These are phyloP conservation scores for Caenorhabditis parvicauda DNA, from an alignment of 2,888 invertebrate genomes.

Conservation along the genomic window DNA sequence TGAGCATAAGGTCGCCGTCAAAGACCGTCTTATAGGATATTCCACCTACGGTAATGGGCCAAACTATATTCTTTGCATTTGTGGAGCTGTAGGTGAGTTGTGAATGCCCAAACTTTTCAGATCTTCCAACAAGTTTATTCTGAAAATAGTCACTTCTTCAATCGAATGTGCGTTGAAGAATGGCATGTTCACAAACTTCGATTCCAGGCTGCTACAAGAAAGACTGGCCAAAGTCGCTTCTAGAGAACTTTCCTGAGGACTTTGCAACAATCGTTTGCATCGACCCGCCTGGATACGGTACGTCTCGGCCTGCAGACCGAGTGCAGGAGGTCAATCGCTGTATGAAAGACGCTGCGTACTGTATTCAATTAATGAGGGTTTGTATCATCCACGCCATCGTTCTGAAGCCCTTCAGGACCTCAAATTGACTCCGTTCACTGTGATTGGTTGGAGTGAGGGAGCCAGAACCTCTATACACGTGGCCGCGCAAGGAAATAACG, in stretches of 20 bases:
- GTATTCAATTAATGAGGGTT: conserved; percentile 56
- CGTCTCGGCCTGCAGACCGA: conserved; percentile 52
- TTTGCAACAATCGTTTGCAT: conserved; percentile 56
- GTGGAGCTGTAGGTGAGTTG: conserved; percentile 45
- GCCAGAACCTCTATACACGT: conserved; percentile 59
- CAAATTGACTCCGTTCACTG: conserved; percentile 39
- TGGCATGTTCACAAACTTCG: too few species aligned
- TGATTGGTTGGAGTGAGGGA: conserved; percentile 52
- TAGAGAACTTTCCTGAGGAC: conserved; percentile 52
- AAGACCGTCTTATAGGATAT: conserved; percentile 41
- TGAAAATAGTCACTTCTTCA: too few species aligned
- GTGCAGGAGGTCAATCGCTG: conserved; percentile 57
- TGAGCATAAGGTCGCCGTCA: conserved; percentile 22
- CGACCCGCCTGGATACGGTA: conserved; percentile 59
- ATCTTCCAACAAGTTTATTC: too few species aligned
- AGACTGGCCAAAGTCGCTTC: conserved; percentile 52
- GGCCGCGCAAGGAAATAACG: conserved; percentile 46
- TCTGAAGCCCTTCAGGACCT: conserved; percentile 30
- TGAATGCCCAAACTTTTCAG: too few species aligned
- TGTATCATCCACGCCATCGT: too few species aligned
- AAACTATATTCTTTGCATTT: conserved; percentile 39
- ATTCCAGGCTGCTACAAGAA: conserved; percentile 51
- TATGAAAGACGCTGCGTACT: conserved; percentile 54
- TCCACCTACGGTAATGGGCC: conserved; percentile 42
- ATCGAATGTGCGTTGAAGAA: too few species aligned